These are phyloP conservation scores for Melanchra persicariae DNA, from an alignment of 2,888 invertebrate genomes.

Conservation along the genomic window DNA sequence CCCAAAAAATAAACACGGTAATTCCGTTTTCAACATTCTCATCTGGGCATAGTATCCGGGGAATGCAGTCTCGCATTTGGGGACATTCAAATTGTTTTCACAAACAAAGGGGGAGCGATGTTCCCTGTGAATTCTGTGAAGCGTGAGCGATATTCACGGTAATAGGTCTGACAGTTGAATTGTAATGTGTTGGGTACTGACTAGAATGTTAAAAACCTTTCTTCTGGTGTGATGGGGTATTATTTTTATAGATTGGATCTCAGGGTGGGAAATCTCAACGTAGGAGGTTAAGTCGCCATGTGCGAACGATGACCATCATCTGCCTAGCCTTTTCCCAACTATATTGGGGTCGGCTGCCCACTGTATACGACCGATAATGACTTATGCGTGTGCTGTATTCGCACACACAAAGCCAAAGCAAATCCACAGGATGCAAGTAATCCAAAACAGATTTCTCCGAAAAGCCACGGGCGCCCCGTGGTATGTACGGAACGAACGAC, in stretches of 20 bases:
- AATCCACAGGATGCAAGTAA: too few relatives aligned
- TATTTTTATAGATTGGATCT: neutral
- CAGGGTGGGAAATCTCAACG: neutral
- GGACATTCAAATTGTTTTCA: conserved; percentile 47
- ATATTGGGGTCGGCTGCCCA: too few relatives aligned
- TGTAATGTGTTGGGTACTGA: conserved; percentile 15
- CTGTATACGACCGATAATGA: too few relatives aligned
- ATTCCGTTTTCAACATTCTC: conserved; percentile 23
- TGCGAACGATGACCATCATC: too few relatives aligned
- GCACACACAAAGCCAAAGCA: too few relatives aligned
- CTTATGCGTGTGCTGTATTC: too few relatives aligned
- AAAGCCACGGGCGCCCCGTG: too few relatives aligned
- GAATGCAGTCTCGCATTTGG: conserved; percentile 29
- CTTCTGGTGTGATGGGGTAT: neutral
- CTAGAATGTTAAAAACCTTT: conserved; percentile 10
- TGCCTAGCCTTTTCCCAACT: too few relatives aligned
- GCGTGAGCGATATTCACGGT: conserved; percentile 36
- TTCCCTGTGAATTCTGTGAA: too few relatives aligned
- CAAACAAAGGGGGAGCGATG: conserved; percentile 29
- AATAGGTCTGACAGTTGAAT: conserved; percentile 17
- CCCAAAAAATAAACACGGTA: neutral
- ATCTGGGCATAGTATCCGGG: conserved; percentile 9
- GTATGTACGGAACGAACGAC: too few relatives aligned
- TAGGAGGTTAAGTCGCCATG: too few relatives aligned
- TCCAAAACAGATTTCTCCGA: too few relatives aligned